Conservation (phyloP, 2,113 vertebrate species). For the Epinephelus lanceolatus region DNA sequence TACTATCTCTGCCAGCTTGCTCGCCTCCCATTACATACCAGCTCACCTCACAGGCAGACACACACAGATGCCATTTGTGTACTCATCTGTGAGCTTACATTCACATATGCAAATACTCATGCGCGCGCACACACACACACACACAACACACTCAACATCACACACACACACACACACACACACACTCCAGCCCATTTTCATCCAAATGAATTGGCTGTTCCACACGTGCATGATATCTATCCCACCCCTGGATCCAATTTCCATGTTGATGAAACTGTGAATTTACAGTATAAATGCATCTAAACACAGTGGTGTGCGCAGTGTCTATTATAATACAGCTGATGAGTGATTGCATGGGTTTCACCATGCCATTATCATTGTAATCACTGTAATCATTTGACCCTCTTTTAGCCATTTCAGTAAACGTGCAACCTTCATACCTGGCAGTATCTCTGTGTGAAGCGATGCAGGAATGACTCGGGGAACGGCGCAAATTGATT, state of each 20-base stretch:
- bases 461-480: constrained; percentile 74
- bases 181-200: constrained; percentile 63
- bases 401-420: constrained; percentile 69
- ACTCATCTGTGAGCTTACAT: constrained; percentile 68
- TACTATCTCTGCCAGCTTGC: constrained; percentile 62
- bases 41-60: constrained; percentile 58
- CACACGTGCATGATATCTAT: constrained; percentile 62
- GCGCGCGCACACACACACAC: constrained; percentile 18
- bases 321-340: constrained; percentile 54
- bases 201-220: constrained; percentile 71
- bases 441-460: constrained; percentile 69
- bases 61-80: constrained; percentile 64
- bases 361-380: constrained; percentile 68
- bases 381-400: constrained; percentile 80
- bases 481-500: constrained; percentile 82
- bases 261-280: constrained; percentile 78
- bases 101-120: constrained; percentile 60
- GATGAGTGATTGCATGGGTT: constrained; percentile 69
- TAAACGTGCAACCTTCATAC: constrained; percentile 74
- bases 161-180: constrained; percentile 18
- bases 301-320: constrained; percentile 64
- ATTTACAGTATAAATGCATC: constrained; percentile 76
- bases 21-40: constrained; percentile 64
- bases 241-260: constrained; percentile 70
- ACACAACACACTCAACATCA: background rate